A percentile compares a stretch with the other conserved stretches of the same genome.
Evolutionary conservation across 2,888 invertebrate genomes (phyloP).

Genomic region (Brenthis hecate): DNA sequence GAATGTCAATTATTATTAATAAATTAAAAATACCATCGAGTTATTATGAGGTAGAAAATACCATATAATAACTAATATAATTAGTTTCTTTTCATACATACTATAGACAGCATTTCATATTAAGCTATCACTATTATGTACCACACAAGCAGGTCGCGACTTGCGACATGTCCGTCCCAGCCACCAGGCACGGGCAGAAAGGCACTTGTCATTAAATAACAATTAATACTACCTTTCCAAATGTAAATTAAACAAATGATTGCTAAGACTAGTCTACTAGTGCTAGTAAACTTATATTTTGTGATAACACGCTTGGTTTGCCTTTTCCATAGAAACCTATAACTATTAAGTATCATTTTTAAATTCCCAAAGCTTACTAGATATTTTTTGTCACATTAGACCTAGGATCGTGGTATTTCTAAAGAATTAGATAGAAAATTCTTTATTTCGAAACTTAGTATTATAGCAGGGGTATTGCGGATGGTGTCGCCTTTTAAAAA

Average conservation of each 20-base stretch:
- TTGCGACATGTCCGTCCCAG: too few species aligned
- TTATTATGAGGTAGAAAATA: slow-evolving; percentile 20
- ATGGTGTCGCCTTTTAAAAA: too few species aligned
- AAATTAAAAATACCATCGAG: slow-evolving; percentile 17
- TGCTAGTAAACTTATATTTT: background rate
- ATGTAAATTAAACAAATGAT: too few species aligned
- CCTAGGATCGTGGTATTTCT: too few species aligned
- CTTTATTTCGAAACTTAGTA: too few species aligned
- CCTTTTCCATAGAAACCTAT: background rate
- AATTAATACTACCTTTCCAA: slow-evolving; percentile 3
- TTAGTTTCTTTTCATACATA: background rate
- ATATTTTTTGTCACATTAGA: too few species aligned
- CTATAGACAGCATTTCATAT: slow-evolving; percentile 3
- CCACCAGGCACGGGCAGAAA: background rate
- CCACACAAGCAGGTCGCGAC: background rate
- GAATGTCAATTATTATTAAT: slow-evolving; percentile 5
- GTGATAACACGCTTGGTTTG: background rate
- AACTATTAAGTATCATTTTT: slow-evolving; percentile 9
- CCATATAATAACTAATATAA: slow-evolving; percentile 17
- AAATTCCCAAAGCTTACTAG: background rate
- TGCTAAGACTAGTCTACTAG: too few species aligned
- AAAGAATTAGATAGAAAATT: too few species aligned
- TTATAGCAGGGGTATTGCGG: too few species aligned
- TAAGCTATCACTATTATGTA: slow-evolving; percentile 12
- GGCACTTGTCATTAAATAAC: background rate